Evolutionary conservation across 2,888 invertebrate genomes (phyloP).

Genomic region (Drosophila fungiperda): DNA sequence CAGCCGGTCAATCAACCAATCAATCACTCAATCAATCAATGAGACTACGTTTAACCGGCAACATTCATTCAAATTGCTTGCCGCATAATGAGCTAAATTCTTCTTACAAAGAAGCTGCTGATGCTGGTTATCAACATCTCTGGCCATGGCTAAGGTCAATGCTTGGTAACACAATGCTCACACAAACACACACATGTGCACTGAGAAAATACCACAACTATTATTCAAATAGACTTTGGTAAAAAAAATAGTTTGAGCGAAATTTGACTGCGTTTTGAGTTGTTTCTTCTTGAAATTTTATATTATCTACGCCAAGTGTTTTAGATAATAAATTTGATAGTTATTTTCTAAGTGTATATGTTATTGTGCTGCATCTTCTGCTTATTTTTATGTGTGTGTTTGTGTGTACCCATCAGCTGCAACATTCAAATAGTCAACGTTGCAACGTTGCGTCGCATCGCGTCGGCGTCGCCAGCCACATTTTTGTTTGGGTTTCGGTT

Average conservation of each 20-base stretch:
- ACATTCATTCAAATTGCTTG: conserved; percentile 37
- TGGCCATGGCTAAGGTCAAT: conserved; percentile 72
- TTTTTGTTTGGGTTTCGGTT: conserved; percentile 49
- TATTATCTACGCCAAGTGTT: background rate
- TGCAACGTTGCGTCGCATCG: conserved; percentile 34
- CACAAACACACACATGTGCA: conserved; percentile 2
- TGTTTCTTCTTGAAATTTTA: background rate
- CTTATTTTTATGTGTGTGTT: conserved; percentile 29
- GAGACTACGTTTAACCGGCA: conserved; percentile 37
- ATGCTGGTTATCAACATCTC: conserved; percentile 37
- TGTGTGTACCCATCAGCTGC: conserved; percentile 77
- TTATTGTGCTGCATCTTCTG: conserved; percentile 35
- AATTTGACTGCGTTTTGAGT: background rate
- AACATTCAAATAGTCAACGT: conserved; percentile 75
- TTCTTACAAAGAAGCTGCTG: conserved; percentile 27
- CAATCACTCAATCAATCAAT: conserved; percentile 38
- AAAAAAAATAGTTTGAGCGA: no score
- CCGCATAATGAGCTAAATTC: conserved; percentile 40
- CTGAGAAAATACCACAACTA: conserved; percentile 1
- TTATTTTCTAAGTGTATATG: background rate
- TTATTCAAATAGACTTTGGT: background rate
- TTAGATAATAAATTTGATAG: background rate
- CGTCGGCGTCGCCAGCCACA: conserved; percentile 50
- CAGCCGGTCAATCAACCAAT: conserved; percentile 30
- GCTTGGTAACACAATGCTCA: conserved; percentile 41